These are phyloP conservation scores for Temnothorax ravouxi DNA, from an alignment of 2,888 invertebrate species.

Conservation along the genomic window DNA sequence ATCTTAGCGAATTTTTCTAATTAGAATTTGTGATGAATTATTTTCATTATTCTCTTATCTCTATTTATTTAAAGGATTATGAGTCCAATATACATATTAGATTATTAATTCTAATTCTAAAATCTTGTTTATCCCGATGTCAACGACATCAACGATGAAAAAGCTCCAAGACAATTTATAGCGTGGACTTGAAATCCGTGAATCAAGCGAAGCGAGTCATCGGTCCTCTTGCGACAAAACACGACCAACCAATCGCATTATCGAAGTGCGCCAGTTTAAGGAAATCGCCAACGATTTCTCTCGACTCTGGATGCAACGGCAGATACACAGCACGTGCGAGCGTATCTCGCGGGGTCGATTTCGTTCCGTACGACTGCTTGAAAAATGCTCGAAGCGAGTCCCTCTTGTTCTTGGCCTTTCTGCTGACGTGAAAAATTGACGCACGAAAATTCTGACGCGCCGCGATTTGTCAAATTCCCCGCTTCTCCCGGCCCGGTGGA, in stretches of 20 bases:
- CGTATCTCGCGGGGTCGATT: constrained; percentile 61
- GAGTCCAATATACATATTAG: neutral
- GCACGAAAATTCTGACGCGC: constrained; percentile 82
- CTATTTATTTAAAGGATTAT: neutral
- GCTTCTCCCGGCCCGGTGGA: constrained; percentile 57
- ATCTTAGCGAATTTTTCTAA: neutral
- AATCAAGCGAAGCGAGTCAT: constrained; percentile 65
- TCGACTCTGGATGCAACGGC: constrained; percentile 40
- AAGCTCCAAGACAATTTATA: neutral
- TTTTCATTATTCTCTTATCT: neutral
- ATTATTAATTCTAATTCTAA: constrained; percentile 1
- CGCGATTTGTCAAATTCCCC: constrained; percentile 84
- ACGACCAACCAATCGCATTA: constrained; percentile 77
- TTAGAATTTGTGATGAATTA: neutral
- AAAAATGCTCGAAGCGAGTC: constrained; percentile 81
- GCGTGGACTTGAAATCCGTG: constrained; percentile 47
- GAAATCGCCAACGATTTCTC: constrained; percentile 80
- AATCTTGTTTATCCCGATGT: neutral
- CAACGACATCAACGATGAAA: neutral
- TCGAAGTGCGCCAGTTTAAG: constrained; percentile 75
- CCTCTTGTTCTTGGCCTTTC: constrained; percentile 76
- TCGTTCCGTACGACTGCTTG: constrained; percentile 83
- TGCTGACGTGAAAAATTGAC: constrained; percentile 84
- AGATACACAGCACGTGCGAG: constrained; percentile 44
- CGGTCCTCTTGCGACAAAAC: constrained; percentile 59